Base-by-base conservation (phyloP, 2,113 vertebrate species). In the Perca schrenkii region DNA sequence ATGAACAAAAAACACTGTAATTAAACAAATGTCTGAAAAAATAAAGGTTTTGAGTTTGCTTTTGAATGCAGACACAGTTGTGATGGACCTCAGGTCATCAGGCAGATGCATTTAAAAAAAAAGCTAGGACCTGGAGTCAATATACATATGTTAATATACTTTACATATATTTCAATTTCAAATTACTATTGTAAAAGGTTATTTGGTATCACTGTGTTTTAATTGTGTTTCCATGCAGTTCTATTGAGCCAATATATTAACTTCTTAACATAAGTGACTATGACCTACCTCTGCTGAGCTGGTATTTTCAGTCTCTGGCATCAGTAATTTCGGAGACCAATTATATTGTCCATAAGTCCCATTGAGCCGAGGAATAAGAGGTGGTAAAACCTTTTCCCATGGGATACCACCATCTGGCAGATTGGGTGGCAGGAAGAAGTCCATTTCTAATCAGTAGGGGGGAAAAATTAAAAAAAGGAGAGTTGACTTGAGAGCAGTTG, bases 321-420 rank as follows among this genome's bases (percentile, higher is more conserved):
- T 74, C 0, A 94, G 57, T 19, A 95, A 74, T 21, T 91, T 91
- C 0, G 91, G 93, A 0, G 91, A 89, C 92, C 91, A 94, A 5
- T 80, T 78, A 40, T 84, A 89, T 34, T 86, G 83, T 79, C 91
- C 93, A 7, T 85, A 79, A 14, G 77, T 91, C 53, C 92, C 93
- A 7, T 87, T 92, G n/a, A 92, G 74, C 6, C 87, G 89, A 53
- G 94, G 94, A 63, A 95, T 83, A 22, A 95, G 89, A 60, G 94
- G 94, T 1, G 91, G 86, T 57, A 95, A 69, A 56, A 95, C 75
- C 74, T 92, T 91, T 62, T 95, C 93, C 94, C 94, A 96, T 4
- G 88, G 90, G 73, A 95, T 94, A 17, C 88, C 92, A 31, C 75
- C 87, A 74, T 69, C 52, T 8, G 92, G 84, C 10, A 90, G 46